Evolutionary conservation across 2,797 vertebrate genomes (phyloP), one percentile per base, ranked within the genome.

Genomic region (Gadopsis bispinosus): DNA sequence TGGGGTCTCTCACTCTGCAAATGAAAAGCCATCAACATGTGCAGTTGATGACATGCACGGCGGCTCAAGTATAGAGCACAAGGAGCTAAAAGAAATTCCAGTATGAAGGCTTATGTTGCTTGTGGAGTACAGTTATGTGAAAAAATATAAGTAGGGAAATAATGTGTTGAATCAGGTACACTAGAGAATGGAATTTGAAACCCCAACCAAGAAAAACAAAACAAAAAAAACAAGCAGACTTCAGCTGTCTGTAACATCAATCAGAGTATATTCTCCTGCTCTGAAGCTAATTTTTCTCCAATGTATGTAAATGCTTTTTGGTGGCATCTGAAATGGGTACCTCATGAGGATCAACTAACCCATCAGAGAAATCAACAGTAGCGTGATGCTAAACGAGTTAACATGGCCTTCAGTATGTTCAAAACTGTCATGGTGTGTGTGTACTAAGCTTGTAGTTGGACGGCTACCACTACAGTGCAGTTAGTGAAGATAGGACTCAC

Each of bases 401-500:
- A 22, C 43, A 19, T n/a, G 65, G 69, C 64, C 68, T 75, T 75
- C 66, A 62, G 71, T 8, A 10, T 50, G 37, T 75, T 70, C 33
- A 22, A 79, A 73, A 75, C 31, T 7, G 29, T n/a, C 17, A 41
- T 37, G 26, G 0, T 73, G 39, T 74, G 29, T 72, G 67, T 73
- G 31, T 69, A 22, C n/a, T 7, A 35, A 77, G 47, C 41, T 7
- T 80, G 80, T 67, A 63, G 79, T 79, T 77, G 69, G 80, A 84
- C 75, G 66, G 80, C 77, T 75, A 81, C 59, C 58, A 73, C 71
- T 77, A 80, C 85, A 77, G 81, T 77, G 84, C 79, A 78, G 84
- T 87, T 75, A 88, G 64, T 81, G 81, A 81, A 73, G 55, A 69
- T 4, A 77, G 61, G 94, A 83, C 89, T 93, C 87, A 81, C 88